Percentiles rank a stretch among this genome's conserved stretches.
These are phyloP conservation scores for Helicolenus hilgendorfi DNA, from an alignment of 2,797 vertebrate genomes.

Conservation along the genomic window DNA sequence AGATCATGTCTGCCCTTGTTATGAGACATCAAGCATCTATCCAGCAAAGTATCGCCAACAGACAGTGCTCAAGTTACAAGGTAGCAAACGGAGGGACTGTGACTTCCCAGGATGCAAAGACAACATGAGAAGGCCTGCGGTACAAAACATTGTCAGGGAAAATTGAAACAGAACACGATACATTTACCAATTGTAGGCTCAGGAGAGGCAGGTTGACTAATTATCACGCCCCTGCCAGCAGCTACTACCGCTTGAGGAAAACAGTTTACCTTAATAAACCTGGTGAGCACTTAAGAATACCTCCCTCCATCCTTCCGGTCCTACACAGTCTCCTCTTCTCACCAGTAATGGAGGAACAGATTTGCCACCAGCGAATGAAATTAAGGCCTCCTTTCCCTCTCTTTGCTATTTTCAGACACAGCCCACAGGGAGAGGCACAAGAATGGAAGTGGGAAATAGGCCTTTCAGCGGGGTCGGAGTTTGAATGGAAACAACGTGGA, in stretches of 20 bases:
- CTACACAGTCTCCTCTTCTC: constrained; percentile 29
- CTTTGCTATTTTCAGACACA: constrained; percentile 79
- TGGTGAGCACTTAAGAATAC: constrained; percentile 5
- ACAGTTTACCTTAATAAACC: constrained; percentile 63
- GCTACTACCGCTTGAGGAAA: constrained; percentile 16
- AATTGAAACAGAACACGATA: constrained; percentile 60
- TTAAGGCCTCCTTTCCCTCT: constrained; percentile 68
- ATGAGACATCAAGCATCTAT: constrained; percentile 58
- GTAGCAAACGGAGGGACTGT: constrained; percentile 34
- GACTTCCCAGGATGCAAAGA: constrained; percentile 68
- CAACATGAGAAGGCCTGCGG: constrained; percentile 61
- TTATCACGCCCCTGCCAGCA: constrained; percentile 20
- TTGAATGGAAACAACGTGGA: constrained; percentile 46
- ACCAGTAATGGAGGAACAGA: constrained; percentile 46
- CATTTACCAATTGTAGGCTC: constrained; percentile 35
- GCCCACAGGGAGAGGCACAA: constrained; percentile 62
- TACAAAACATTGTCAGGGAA: constrained; percentile 71
- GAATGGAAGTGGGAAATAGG: constrained; percentile 69
- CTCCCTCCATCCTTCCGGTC: constrained; percentile 4
- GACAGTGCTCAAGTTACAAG: constrained; percentile 61
- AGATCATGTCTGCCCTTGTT: constrained; percentile 58
- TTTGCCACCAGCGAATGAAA: constrained; percentile 65
- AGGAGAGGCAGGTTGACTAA: constrained; percentile 51
- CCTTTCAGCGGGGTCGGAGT: constrained; percentile 42
- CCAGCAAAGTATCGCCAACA: constrained; percentile 66